These are phyloP conservation scores for Spea multiplicata DNA, from an alignment of 2,113 vertebrate genomes.

Conservation along the genomic window DNA sequence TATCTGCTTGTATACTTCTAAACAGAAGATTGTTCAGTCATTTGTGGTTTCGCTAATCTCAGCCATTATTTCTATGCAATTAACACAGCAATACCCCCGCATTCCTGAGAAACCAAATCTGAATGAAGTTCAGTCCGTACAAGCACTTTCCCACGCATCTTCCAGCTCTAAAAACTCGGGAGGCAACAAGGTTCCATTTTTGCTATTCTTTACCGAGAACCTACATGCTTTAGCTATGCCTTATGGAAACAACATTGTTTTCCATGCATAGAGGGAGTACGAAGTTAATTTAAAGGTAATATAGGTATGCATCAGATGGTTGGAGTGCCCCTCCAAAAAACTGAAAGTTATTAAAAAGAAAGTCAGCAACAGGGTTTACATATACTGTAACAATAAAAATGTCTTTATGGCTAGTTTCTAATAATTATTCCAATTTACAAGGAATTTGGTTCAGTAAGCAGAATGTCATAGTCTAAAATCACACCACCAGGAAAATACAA, in stretches of 20 bases:
- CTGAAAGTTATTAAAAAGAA: too few relatives aligned
- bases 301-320: too few relatives aligned
- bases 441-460: background rate
- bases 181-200: conserved; percentile 8
- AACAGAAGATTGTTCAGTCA: conserved; percentile 31
- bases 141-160: conserved; percentile 43
- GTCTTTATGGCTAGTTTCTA: conserved; percentile 34
- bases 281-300: too few relatives aligned
- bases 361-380: too few relatives aligned
- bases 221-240: background rate
- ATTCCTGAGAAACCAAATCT: conserved; percentile 42
- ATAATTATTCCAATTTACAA: conserved; percentile 46
- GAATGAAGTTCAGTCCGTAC: conserved; percentile 34
- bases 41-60: conserved; percentile 44
- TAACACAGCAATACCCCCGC: conserved; percentile 46
- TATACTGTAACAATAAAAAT: conserved; percentile 1
- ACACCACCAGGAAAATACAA: background rate
- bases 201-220: background rate
- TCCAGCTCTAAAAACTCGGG: conserved; percentile 9
- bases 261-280: too few relatives aligned
- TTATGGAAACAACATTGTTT: too few relatives aligned
- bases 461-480: background rate
- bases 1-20: conserved; percentile 17
- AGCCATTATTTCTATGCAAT: conserved; percentile 41
- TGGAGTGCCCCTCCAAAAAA: too few relatives aligned